Percentiles rank a stretch among this genome's conserved stretches.
Evolutionary conservation across 1,140 invertebrate genomes (phyloP).

Genomic region (Sarcophaga peregrina): DNA sequence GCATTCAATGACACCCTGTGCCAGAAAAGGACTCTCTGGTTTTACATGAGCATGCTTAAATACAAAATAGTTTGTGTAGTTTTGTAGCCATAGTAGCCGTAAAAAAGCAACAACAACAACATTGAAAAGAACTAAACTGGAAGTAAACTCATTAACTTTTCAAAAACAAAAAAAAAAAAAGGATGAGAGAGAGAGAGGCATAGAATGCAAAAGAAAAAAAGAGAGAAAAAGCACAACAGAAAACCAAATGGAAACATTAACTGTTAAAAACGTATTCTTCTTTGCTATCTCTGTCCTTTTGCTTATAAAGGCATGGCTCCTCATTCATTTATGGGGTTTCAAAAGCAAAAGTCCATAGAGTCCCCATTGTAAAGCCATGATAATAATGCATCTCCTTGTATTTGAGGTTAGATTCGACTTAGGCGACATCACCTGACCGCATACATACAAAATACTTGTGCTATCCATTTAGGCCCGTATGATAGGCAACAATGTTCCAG

Average conservation of each 20-base stretch:
- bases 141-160: slow-evolving; percentile 36
- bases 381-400: too few species aligned
- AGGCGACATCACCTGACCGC: too few species aligned
- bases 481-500: too few species aligned
- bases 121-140: background rate
- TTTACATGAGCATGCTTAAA: background rate
- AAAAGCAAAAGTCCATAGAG: too few species aligned
- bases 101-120: background rate
- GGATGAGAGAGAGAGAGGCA: too few species aligned
- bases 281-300: background rate
- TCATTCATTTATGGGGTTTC: too few species aligned
- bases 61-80: background rate
- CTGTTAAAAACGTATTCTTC: background rate
- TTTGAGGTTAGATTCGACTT: too few species aligned
- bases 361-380: too few species aligned
- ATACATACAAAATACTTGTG: too few species aligned
- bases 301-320: background rate
- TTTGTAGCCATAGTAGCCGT: background rate
- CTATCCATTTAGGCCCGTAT: too few species aligned
- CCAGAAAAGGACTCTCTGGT: background rate
- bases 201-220: too few species aligned
- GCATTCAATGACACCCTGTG: background rate
- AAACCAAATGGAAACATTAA: slow-evolving; percentile 19
- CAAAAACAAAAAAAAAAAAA: background rate
- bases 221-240: too few species aligned